Evolutionary conservation across 2,797 vertebrate species (phyloP).

Genomic region (Lagodon rhomboides): DNA sequence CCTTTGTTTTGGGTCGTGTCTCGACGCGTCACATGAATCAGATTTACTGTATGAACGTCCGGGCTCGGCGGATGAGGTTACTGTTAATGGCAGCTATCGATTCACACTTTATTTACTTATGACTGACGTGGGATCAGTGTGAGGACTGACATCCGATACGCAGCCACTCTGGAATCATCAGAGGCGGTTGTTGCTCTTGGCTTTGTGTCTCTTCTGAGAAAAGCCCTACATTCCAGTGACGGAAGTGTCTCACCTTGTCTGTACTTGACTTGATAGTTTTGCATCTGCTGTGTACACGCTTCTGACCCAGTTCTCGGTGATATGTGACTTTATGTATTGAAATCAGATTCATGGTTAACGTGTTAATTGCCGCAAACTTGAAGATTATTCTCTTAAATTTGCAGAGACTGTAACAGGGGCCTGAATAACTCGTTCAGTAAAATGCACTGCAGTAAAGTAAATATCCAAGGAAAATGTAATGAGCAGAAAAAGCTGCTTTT

Average conservation of each 20-base stretch:
- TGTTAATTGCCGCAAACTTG: no score
- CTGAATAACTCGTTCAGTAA: neutral
- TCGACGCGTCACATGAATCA: slow-evolving; percentile 26
- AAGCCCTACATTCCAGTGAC: slow-evolving; percentile 27
- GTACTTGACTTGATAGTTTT: neutral
- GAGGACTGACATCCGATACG: slow-evolving; percentile 54
- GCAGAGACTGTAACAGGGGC: neutral
- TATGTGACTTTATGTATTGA: neutral
- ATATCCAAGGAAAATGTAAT: neutral
- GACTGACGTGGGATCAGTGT: slow-evolving; percentile 39
- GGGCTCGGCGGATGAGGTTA: slow-evolving; percentile 58
- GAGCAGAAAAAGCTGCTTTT: neutral
- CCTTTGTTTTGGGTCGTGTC: slow-evolving; percentile 44
- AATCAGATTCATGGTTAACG: no score
- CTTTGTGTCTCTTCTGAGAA: slow-evolving; percentile 33
- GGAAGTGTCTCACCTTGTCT: neutral
- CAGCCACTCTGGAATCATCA: slow-evolving; percentile 31
- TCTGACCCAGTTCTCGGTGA: neutral
- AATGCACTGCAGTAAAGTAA: neutral
- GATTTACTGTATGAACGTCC: slow-evolving; percentile 57
- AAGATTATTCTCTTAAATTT: no score
- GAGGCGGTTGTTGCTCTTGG: slow-evolving; percentile 48
- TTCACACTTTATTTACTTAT: slow-evolving; percentile 60
- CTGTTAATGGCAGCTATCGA: slow-evolving; percentile 59
- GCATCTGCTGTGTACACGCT: neutral